Evolutionary conservation across 2,888 invertebrate genomes (phyloP), one percentile per base, ranked within the genome.

Genomic region (Stramonita haemastoma): DNA sequence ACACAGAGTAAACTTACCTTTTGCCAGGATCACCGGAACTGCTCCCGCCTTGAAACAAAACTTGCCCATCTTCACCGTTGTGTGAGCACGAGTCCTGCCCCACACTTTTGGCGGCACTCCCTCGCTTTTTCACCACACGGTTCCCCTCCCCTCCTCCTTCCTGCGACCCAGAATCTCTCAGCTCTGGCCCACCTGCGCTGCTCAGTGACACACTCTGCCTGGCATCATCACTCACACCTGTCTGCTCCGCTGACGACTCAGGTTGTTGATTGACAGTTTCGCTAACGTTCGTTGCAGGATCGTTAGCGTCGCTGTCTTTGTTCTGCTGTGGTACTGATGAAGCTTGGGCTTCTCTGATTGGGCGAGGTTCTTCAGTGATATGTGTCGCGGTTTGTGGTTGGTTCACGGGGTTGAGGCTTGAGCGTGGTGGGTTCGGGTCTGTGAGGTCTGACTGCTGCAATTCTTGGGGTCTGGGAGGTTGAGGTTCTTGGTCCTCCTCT

Each of bases 371-470:
- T 32, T 86, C 66, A 1, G 29, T 32, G 86, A 34, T 29, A 15
- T 86, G 86, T 11, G 86, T 11, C 56, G 36, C 4, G 70, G 29
- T 36, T 6, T 88, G 66, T 26, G 86, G 26, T 73, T 89, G 85
- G 85, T 56, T 46, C 73, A 22, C 15, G 19, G 34, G 56, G 57
- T 22, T 13, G 29, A 0, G 11, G 46, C 73, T 8, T 26, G 56
- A 13, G 13, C 4, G 34, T n/a, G n/a, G 11, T 85, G 90, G 88
- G 11, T 88, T 86, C 88, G 17, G 77, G n/a, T 66, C 73, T 85
- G 46, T 90, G 90, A 73, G 79, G 88, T 77, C 36, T 36, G n/a
- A 90, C 85, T 56, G 90, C 88, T 66, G 89, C 89, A 11, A 89
- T 46, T n/a, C 73, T 36, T 56, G 89, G 83, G 1, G 29, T 17